Evolutionary conservation across 2,113 vertebrate genomes (phyloP), one percentile per base, ranked within the genome.

Genomic region (Zapornia atra): DNA sequence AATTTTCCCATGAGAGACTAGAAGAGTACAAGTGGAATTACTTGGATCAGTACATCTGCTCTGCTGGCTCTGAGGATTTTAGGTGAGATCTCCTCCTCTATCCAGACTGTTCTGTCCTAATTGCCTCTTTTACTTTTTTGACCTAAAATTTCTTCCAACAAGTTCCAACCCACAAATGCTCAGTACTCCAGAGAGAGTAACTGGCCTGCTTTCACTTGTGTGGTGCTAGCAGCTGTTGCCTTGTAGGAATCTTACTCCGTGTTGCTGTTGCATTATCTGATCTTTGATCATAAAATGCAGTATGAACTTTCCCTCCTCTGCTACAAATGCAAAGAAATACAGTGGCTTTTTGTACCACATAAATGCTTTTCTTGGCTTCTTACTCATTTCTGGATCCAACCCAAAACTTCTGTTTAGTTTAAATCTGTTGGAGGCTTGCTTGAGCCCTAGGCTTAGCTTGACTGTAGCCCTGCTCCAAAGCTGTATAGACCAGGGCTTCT

Each of bases 11-110:
- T 0, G 99, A 99, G 96, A 97, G 99, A 21, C 96, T 99, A 80
- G 99, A 99, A 95, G 99, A 99, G 50, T 99, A 99, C 96, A 99
- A 99, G 85, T 99, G 99, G 99, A 99, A 99, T 97, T 99, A 99
- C 97, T 97, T 99, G 87, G 99, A 99, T 95, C 99, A 99, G 98
- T 99, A 99, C 93, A 99, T 99, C 97, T 99, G 99, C 87, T 99
- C 99, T 15, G 98, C 99, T 1, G 99, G 99, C 72, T 99, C 99
- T 0, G 99, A 99, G 97, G 99, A 99, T 96, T 99, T 99, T 98
- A 99, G 99, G 99, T 99, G 76, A 96, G 59, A 63, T 31, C 29
- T 90, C 48, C 8, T 59, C 77, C 82, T 90, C 42, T 48, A 84
- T 92, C 91, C 61, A 82, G 89, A 63, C 70, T 91, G 12, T 88